Evolutionary conservation across 1,140 invertebrate genomes (phyloP).

Genomic region (Palaemon carinicauda): DNA sequence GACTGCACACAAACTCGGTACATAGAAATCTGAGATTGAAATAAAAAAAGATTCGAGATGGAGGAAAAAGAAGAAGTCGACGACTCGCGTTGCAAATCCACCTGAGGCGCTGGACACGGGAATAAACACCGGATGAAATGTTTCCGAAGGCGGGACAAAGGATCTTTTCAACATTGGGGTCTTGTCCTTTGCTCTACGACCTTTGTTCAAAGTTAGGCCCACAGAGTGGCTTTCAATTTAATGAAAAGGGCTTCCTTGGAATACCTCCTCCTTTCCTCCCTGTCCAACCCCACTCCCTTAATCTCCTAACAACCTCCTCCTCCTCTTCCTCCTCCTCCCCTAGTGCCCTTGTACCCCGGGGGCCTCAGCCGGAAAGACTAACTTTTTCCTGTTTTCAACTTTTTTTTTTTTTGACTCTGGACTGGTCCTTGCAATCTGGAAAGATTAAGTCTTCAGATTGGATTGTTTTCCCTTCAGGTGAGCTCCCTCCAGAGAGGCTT

Average conservation of each 20-base stretch:
- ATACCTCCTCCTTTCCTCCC: neutral
- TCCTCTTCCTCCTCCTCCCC: neutral
- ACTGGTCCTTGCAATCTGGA: conserved; percentile 34
- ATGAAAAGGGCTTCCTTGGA: conserved; percentile 52
- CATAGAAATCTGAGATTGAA: no score
- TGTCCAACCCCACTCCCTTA: neutral
- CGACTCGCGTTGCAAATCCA: neutral
- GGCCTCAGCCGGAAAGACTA: neutral
- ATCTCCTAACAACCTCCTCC: no score
- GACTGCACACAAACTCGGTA: conserved; percentile 4
- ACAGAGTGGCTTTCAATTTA: conserved; percentile 57
- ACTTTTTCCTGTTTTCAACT: neutral
- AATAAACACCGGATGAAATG: conserved; percentile 51
- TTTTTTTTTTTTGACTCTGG: neutral
- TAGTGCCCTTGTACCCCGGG: neutral
- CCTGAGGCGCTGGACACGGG: conserved; percentile 33
- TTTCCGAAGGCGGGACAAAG: conserved; percentile 53
- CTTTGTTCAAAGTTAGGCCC: conserved; percentile 55
- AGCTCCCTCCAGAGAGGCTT: no score
- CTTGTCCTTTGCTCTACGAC: conserved; percentile 45
- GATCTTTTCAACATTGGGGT: conserved; percentile 54
- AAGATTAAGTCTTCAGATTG: conserved; percentile 44
- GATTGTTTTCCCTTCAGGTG: conserved; percentile 31
- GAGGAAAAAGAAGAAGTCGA: neutral
- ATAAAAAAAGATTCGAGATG: neutral